Base-by-base conservation (phyloP, 2,888 invertebrate genomes). In the Fabriciana adippe region DNA sequence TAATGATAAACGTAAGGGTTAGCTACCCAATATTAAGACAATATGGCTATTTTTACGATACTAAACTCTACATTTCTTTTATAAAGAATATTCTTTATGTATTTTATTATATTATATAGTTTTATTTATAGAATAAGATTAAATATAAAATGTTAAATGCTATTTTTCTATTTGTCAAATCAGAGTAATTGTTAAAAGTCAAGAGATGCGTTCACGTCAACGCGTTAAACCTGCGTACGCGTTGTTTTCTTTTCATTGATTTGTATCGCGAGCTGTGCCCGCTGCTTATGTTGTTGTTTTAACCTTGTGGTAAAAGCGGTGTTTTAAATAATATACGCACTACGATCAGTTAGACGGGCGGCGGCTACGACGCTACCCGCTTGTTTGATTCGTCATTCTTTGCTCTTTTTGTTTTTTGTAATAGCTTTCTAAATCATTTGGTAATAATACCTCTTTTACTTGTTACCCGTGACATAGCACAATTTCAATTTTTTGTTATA, bases 331-430 rank as follows among this genome's bases (percentile, higher is more conserved):
- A 73, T 73, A 73, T 72, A 75, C 73, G 73, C 72, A 31, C 35
- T 53, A 31, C 65, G 74, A 74, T 70, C 78, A 80, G 81, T 77
- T 80, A 83, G 85, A 87, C 85, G 83, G 85, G 85, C 79, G 81
- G 81, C 72, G 65, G 78, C 70, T 70, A 70, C 72, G 76, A 75
- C 80, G 78, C 78, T 76, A 74, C 79, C 81, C 83, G 35, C 35
- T 41, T 11, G 11, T 41, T 41, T 41, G 11, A 41, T 11, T 8
- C 11, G 8, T 41, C 35, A 41, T 41, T 41, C 35, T 35, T 35
- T 8, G 35, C 35, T 35, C 35, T 41, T 6, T 18, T 35, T 41
- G 11, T 11, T 41, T 11, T 41, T 41, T 11, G 35, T 11, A 41
- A 41, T 41, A 41, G 35, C 35, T 41, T 41, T 41, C 35, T 41